phyloP scores from a whole-genome alignment of 2,113 vertebrate species.

The Corvus moneduloides region DNA sequence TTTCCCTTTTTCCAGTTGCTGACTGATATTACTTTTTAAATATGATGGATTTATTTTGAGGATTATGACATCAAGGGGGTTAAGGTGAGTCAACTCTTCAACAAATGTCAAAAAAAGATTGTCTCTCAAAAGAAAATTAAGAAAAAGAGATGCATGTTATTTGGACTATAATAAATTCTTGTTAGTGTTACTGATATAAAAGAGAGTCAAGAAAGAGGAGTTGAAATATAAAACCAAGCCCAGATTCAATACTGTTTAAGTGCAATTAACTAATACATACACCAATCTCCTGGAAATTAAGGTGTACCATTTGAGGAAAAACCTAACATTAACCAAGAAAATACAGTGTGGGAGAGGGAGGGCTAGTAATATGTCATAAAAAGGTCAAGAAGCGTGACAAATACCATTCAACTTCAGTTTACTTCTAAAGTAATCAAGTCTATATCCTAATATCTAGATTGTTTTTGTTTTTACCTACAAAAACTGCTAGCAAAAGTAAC shows the following conservation, averaged over 20 bases:
- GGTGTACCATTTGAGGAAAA: neutral
- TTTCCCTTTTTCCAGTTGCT: neutral
- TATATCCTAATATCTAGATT: neutral
- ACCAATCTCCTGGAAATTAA: neutral
- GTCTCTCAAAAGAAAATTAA: neutral
- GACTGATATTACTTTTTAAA: neutral
- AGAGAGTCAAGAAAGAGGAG: neutral
- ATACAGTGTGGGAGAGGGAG: neutral
- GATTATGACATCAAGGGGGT: neutral
- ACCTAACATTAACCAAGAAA: neutral
- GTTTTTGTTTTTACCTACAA: neutral
- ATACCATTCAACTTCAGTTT: neutral
- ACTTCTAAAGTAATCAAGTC: neutral
- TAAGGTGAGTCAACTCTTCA: neutral
- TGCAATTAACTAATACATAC: neutral
- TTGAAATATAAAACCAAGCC: neutral
- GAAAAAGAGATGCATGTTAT: fast-evolving
- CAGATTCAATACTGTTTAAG: neutral
- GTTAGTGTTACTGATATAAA: neutral
- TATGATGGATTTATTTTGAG: neutral
- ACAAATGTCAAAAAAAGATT: neutral
- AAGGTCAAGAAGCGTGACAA: neutral
- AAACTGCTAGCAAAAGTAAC: neutral
- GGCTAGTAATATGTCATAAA: neutral
- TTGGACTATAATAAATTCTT: neutral